These are phyloP conservation scores for Lucifuga dentata DNA, from an alignment of 2,113 vertebrate species.

Conservation along the genomic window DNA sequence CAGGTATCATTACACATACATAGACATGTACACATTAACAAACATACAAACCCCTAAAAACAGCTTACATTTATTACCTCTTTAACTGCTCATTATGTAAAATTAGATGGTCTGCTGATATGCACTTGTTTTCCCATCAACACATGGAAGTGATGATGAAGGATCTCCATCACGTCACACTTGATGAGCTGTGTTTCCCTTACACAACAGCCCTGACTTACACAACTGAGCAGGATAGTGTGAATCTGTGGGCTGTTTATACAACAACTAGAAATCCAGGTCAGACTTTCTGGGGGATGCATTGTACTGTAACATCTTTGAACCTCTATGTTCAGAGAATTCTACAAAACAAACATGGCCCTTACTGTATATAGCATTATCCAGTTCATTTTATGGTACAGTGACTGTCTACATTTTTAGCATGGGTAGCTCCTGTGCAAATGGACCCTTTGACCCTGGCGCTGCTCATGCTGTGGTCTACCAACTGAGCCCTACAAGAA, in stretches of 20 bases:
- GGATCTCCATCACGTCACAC: slow-evolving; percentile 25
- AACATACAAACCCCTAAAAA: neutral
- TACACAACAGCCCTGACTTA: slow-evolving; percentile 61
- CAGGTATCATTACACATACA: neutral
- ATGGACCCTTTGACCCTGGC: slow-evolving; percentile 10
- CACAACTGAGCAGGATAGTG: slow-evolving; percentile 52
- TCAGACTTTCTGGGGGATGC: slow-evolving; percentile 54
- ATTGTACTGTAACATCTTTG: slow-evolving; percentile 52
- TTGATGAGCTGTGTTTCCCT: slow-evolving; percentile 24
- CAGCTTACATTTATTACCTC: neutral
- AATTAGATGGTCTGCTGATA: slow-evolving; percentile 4
- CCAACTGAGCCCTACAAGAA: slow-evolving; percentile 25
- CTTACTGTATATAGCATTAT: neutral
- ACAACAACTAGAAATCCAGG: slow-evolving; percentile 67
- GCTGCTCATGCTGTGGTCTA: slow-evolving; percentile 13
- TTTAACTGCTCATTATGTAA: neutral
- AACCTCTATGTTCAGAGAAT: slow-evolving; percentile 19
- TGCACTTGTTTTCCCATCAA: slow-evolving; percentile 24
- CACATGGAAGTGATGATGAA: slow-evolving; percentile 9
- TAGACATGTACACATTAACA: slow-evolving; percentile 3
- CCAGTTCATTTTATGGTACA: neutral
- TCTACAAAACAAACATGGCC: neutral
- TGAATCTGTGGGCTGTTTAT: slow-evolving; percentile 64
- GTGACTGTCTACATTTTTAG: slow-evolving; percentile 18
- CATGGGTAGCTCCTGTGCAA: neutral